Evolutionary conservation across 2,797 vertebrate species (phyloP).

Genomic region (Sebastes variabilis): DNA sequence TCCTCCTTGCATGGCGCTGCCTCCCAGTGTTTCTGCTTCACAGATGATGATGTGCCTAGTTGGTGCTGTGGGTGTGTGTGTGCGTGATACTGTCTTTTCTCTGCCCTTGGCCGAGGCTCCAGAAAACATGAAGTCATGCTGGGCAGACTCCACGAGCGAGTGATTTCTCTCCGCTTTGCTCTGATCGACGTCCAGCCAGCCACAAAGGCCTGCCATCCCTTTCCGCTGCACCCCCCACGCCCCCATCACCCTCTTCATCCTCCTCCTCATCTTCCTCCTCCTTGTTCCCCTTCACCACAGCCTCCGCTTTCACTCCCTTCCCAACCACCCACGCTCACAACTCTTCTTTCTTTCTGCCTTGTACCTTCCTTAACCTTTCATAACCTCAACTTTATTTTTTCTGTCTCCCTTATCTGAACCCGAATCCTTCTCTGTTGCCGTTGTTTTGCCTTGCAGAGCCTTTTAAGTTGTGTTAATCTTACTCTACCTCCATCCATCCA

Average conservation of each 20-base stretch:
- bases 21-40: slow-evolving; percentile 57
- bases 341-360: neutral
- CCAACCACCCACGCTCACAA: neutral
- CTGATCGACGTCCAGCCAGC: slow-evolving; percentile 56
- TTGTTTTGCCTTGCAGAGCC: neutral
- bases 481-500: too few species aligned
- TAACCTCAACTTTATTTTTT: neutral
- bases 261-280: neutral
- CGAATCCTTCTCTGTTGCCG: neutral
- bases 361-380: neutral
- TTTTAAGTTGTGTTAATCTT: neutral
- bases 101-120: slow-evolving; percentile 64
- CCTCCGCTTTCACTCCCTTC: neutral
- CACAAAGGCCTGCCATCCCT: slow-evolving; percentile 32
- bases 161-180: slow-evolving; percentile 60
- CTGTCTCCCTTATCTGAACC: neutral
- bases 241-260: neutral
- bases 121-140: slow-evolving; percentile 65
- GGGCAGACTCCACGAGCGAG: slow-evolving; percentile 50
- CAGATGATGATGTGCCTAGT: slow-evolving; percentile 50
- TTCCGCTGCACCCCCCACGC: neutral
- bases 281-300: neutral
- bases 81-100: slow-evolving; percentile 27
- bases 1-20: neutral
- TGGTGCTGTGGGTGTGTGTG: neutral